Percentiles rank a stretch among this genome's conserved stretches.
These are phyloP conservation scores for Idaea dimidiata DNA, from an alignment of 2,888 invertebrate species.

Conservation along the genomic window DNA sequence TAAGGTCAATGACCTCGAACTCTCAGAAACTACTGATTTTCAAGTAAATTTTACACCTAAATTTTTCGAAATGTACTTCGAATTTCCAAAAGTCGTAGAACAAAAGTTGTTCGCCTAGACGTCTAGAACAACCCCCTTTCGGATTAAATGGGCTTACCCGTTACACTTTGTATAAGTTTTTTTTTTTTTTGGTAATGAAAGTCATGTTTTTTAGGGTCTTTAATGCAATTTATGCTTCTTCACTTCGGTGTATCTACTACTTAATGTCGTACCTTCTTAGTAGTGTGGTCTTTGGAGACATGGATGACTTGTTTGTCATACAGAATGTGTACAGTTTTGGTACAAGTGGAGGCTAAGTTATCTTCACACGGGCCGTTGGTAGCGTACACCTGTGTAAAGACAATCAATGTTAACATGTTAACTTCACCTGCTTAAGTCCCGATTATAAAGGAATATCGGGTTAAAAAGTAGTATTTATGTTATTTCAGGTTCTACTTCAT, in stretches of 20 bases:
- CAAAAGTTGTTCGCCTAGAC: too few relatives aligned
- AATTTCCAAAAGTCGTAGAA: too few relatives aligned
- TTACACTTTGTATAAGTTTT: too few relatives aligned
- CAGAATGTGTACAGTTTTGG: slow-evolving; percentile 84
- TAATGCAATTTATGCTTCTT: not conserved
- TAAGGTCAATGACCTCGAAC: too few relatives aligned
- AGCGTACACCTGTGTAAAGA: slow-evolving; percentile 80
- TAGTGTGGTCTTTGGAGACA: slow-evolving; percentile 59
- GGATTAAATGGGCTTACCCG: too few relatives aligned
- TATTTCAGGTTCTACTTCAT: not conserved
- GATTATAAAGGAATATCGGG: not conserved
- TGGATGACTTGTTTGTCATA: slow-evolving; percentile 84
- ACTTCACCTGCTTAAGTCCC: not conserved
- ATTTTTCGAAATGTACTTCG: too few relatives aligned
- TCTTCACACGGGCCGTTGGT: slow-evolving; percentile 86
- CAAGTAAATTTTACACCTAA: too few relatives aligned
- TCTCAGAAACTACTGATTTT: too few relatives aligned
- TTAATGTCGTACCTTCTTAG: slow-evolving; percentile 56
- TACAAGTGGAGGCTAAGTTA: slow-evolving; percentile 79
- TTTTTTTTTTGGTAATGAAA: too few relatives aligned
- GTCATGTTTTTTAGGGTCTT: not conserved
- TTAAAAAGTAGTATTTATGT: not conserved
- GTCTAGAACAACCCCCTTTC: too few relatives aligned
- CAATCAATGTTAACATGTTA: not conserved
- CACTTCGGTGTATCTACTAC: not conserved